phyloP scores from a whole-genome alignment of 2,113 vertebrate species.

The Anseranas semipalmata region DNA sequence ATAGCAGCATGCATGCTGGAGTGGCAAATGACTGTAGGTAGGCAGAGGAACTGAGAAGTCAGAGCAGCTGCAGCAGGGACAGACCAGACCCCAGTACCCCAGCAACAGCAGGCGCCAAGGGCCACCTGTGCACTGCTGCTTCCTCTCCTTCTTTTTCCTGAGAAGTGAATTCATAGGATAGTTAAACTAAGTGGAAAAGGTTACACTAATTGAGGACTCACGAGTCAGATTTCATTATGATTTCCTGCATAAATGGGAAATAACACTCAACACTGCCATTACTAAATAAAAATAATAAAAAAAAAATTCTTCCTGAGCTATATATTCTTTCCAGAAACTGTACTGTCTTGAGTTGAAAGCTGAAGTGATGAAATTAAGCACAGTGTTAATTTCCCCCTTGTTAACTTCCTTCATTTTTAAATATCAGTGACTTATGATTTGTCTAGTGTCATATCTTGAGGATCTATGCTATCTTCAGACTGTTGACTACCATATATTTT shows the following conservation, averaged over 20 bases:
- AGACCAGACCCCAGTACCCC: background rate
- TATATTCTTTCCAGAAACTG: background rate
- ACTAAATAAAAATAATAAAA: background rate
- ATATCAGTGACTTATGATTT: background rate
- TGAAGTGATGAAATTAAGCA: background rate
- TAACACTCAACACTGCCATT: background rate
- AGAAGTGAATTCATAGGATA: background rate
- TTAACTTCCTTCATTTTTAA: background rate
- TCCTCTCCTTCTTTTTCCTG: background rate
- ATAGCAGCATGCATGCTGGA: background rate
- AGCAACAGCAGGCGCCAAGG: background rate
- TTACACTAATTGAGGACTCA: background rate
- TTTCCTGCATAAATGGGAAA: background rate
- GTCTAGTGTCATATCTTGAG: background rate
- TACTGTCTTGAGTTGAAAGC: background rate
- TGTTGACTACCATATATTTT: background rate
- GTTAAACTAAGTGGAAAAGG: background rate
- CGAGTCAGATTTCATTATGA: background rate
- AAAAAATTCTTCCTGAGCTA: background rate
- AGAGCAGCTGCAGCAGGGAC: background rate
- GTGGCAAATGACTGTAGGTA: rapidly evolving
- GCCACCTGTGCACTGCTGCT: background rate
- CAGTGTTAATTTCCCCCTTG: background rate
- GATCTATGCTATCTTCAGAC: background rate
- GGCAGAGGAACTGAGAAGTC: background rate